Evolutionary conservation across 2,113 vertebrate genomes (phyloP).

Genomic region (Melanocharis versteri): DNA sequence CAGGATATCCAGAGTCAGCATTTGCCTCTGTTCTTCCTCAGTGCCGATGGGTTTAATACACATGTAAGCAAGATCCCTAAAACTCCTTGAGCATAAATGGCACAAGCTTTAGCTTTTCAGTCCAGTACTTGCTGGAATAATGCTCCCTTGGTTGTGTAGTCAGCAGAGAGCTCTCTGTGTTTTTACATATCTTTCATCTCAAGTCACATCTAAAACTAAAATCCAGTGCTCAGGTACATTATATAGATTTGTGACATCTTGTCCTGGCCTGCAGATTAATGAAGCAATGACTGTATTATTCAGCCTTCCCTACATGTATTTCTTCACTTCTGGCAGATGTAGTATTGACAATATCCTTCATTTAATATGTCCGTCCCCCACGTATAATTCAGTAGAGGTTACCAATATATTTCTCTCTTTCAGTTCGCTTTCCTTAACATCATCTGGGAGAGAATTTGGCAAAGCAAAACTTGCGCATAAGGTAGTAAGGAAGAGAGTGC

Average conservation of each 20-base stretch:
- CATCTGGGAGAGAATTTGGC: neutral
- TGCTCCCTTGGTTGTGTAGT: neutral
- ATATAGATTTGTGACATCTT: constrained; percentile 47
- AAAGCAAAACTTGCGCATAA: neutral
- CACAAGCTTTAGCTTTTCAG: neutral
- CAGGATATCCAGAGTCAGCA: neutral
- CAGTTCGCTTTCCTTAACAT: neutral
- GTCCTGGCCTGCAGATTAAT: constrained; percentile 21
- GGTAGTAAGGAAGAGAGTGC: neutral
- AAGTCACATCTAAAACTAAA: constrained; percentile 34
- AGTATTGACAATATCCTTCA: constrained; percentile 20
- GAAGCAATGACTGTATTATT: constrained; percentile 22
- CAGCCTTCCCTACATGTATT: neutral
- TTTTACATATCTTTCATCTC: constrained; percentile 27
- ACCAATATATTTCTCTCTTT: neutral
- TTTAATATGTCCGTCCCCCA: neutral
- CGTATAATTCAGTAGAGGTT: constrained; percentile 18
- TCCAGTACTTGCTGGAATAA: neutral
- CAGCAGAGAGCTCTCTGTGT: constrained; percentile 5
- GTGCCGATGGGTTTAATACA: neutral
- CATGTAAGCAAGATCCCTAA: neutral
- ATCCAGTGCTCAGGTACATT: neutral
- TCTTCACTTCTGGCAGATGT: constrained; percentile 31
- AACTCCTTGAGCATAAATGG: neutral
- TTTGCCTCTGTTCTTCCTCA: neutral